phyloP scores from a whole-genome alignment of 2,797 vertebrate species.

The Chelonia mydas region DNA sequence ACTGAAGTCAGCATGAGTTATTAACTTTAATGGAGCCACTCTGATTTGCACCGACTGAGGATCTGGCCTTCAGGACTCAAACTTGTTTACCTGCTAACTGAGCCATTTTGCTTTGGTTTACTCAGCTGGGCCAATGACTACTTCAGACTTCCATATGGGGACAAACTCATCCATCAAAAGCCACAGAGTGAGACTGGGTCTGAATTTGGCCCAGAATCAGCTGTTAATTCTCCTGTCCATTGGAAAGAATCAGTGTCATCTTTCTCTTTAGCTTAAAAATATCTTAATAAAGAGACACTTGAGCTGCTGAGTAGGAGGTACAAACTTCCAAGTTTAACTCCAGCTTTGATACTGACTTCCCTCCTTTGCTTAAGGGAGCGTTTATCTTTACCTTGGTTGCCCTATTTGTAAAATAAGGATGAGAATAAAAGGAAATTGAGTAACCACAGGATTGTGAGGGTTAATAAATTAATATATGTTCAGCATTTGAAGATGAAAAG shows the following conservation, averaged over 20 bases:
- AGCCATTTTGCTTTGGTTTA: neutral
- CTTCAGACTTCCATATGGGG: neutral
- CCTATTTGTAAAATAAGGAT: neutral
- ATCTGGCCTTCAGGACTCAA: neutral
- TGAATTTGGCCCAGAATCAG: neutral
- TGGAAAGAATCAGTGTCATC: neutral
- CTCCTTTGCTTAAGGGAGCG: neutral
- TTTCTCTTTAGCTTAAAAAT: neutral
- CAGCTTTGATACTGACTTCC: neutral
- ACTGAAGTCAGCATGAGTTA: neutral
- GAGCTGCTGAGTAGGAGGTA: neutral
- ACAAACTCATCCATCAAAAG: neutral
- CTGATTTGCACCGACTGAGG: neutral
- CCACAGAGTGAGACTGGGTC: neutral
- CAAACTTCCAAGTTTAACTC: neutral
- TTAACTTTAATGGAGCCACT: neutral
- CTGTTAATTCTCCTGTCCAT: neutral
- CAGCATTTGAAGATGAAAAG: slow-evolving; percentile 11
- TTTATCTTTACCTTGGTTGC: neutral
- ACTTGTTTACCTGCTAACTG: neutral
- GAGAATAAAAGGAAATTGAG: neutral
- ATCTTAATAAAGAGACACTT: neutral
- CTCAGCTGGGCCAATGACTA: rapidly evolving
- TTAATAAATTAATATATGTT: neutral
- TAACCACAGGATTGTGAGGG: neutral